A percentile compares a stretch with the other conserved stretches of the same genome.
Conservation (phyloP, 1,140 invertebrate genomes). For the Zophobas atratus region DNA sequence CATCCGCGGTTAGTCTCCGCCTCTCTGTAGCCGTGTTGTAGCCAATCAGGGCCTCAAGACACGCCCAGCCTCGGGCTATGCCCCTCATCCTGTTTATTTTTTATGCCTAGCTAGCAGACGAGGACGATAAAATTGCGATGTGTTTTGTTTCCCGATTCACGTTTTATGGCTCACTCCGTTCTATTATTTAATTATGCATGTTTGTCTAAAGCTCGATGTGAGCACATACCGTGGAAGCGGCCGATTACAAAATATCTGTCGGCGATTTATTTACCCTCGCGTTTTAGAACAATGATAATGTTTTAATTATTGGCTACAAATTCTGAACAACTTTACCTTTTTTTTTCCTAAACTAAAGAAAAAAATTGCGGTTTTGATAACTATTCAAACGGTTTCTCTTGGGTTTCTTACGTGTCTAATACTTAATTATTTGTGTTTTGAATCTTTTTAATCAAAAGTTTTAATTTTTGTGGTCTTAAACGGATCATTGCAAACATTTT, state of each 20-base stretch:
- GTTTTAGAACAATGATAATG: too few species aligned
- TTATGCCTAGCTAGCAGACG: conserved; percentile 25
- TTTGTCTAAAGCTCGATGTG: conserved; percentile 6
- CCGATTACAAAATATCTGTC: not conserved
- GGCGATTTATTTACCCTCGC: too few species aligned
- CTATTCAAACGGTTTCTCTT: too few species aligned
- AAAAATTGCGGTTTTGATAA: too few species aligned
- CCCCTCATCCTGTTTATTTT: conserved; percentile 49
- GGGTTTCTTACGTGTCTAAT: too few species aligned
- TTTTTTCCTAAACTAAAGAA: too few species aligned
- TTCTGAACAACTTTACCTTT: too few species aligned
- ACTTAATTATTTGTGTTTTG: too few species aligned
- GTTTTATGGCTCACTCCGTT: conserved; percentile 21
- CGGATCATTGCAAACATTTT: too few species aligned
- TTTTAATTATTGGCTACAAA: too few species aligned
- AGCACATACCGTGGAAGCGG: not conserved
- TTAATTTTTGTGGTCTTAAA: too few species aligned
- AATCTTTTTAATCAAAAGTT: too few species aligned
- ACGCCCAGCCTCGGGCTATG: conserved; percentile 63
- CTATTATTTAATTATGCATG: conserved; percentile 29
- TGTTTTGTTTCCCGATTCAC: conserved; percentile 30
- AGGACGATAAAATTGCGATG: conserved; percentile 14
- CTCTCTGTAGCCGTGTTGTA: conserved; percentile 56
- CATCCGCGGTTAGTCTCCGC: conserved; percentile 53
- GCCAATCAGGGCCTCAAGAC: conserved; percentile 61